Evolutionary conservation across 2,888 invertebrate species (phyloP), one percentile per base, ranked within the genome.

Genomic region (Drosophila dives): DNA sequence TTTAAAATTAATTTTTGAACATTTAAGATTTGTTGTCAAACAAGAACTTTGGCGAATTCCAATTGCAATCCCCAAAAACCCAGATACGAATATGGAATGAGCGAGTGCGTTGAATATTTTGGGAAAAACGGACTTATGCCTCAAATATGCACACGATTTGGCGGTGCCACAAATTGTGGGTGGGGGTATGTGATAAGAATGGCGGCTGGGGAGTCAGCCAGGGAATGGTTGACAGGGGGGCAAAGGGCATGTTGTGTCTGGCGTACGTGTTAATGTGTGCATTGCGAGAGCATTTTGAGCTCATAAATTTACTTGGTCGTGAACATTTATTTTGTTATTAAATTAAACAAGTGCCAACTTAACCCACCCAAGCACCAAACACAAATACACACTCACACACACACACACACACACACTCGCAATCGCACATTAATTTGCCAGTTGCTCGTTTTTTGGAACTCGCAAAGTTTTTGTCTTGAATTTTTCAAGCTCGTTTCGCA

Each of bases 321-420:
- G 90, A 91, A 90, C 92, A 92, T 91, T 92, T 91, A 91, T 91
- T 92, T 88, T 92, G 87, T 90, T 91, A 90, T 91, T 91, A 90
- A 91, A 85, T 87, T 87, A 83, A 90, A 85, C 80, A 80, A 83
- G 86, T 90, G 86, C 89, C 86, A 82, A 61, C 79, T 69, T 75
- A 65, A 45, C 33, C 54, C 61, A 69, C 29, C 56, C 61, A 32
- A 29, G 23, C 23, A 15, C 23, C 71, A 38, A 68, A 55, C 50
- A 42, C 55, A 51, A 60, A 54, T 40, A 33, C 61, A 34, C 63
- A 26, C 69, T 38, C 67, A 51, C 49, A 36, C 54, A 48, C 64
- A 55, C 48, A 29, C 58, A 29, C 63, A 29, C 66, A 49, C 61
- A 48, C 64, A 26, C 60, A 34, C 60, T 33, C 66, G 45, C 54